phyloP scores from a whole-genome alignment of 1,140 invertebrate genomes.

The Pogonus chalceus region DNA sequence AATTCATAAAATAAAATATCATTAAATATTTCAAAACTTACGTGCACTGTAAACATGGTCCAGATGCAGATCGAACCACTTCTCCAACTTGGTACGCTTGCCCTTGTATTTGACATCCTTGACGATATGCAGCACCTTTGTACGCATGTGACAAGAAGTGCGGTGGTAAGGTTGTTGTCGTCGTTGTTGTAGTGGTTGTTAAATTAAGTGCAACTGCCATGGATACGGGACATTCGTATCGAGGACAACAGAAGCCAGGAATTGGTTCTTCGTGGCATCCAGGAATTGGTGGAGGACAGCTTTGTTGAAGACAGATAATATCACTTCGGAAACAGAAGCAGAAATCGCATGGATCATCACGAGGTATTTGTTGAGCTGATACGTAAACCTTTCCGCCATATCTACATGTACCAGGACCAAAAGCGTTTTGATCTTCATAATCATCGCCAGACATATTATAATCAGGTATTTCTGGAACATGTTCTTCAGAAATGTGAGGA shows the following conservation, averaged over 20 bases:
- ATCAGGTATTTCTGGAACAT: slow-evolving; percentile 24
- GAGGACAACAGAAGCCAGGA: slow-evolving; percentile 85
- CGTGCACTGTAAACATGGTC: slow-evolving; percentile 86
- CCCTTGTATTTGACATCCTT: slow-evolving; percentile 75
- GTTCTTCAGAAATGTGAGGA: slow-evolving; percentile 12
- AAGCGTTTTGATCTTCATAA: slow-evolving; percentile 59
- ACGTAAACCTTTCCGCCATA: slow-evolving; percentile 87
- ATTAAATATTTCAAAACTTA: slow-evolving; percentile 50
- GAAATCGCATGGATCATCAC: slow-evolving; percentile 90
- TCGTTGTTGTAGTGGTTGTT: slow-evolving; percentile 74
- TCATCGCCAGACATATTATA: slow-evolving; percentile 39
- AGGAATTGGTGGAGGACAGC: slow-evolving; percentile 84
- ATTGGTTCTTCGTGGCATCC: slow-evolving; percentile 86
- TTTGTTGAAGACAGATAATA: slow-evolving; percentile 90
- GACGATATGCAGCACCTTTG: slow-evolving; percentile 56
- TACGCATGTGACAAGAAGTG: slow-evolving; percentile 70
- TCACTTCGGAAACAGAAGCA: slow-evolving; percentile 95
- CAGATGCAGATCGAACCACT: slow-evolving; percentile 69
- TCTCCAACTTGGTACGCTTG: slow-evolving; percentile 75
- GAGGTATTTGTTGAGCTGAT: slow-evolving; percentile 87
- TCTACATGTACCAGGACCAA: slow-evolving; percentile 79
- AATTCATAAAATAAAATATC: not conserved
- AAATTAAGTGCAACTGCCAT: slow-evolving; percentile 68
- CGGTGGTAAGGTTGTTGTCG: slow-evolving; percentile 73
- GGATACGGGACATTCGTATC: slow-evolving; percentile 85